Conservation (phyloP, 2,888 invertebrate species). For the Drosophila mimetica region DNA sequence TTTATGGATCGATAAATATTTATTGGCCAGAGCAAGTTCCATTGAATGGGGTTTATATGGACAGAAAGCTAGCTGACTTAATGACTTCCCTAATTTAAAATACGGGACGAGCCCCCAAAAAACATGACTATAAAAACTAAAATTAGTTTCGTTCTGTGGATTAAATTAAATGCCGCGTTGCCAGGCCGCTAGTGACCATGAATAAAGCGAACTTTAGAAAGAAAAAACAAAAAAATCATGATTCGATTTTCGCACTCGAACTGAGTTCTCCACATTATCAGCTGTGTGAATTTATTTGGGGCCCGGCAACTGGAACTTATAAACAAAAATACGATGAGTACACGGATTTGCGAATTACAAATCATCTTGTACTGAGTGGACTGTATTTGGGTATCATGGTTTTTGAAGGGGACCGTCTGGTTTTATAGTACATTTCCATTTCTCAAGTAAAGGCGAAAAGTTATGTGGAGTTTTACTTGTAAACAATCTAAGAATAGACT, state of each 20-base stretch:
- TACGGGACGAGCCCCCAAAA: conserved; percentile 49
- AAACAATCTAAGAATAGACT: conserved; percentile 13
- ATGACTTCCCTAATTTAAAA: neutral
- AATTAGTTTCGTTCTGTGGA: conserved; percentile 15
- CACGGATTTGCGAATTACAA: conserved; percentile 26
- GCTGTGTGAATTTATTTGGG: neutral
- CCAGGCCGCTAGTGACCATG: conserved; percentile 9
- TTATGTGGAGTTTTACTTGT: neutral
- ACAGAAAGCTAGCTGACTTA: neutral
- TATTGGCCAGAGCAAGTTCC: conserved; percentile 30
- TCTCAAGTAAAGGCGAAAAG: neutral
- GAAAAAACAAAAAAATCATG: conserved; percentile 1
- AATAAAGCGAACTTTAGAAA: neutral
- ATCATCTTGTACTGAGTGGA: conserved; percentile 5
- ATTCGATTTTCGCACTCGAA: conserved; percentile 6
- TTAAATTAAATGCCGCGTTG: conserved; percentile 7
- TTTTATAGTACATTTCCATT: conserved; percentile 4
- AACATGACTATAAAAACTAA: conserved; percentile 26
- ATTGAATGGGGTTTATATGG: neutral
- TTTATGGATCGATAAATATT: conserved; percentile 28
- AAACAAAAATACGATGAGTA: conserved; percentile 25
- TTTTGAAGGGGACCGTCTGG: neutral
- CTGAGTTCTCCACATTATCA: conserved; percentile 26
- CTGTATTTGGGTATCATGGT: neutral
- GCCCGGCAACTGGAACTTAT: conserved; percentile 14